phyloP scores from a whole-genome alignment of 2,888 invertebrate species.

The Zygaena filipendulae region DNA sequence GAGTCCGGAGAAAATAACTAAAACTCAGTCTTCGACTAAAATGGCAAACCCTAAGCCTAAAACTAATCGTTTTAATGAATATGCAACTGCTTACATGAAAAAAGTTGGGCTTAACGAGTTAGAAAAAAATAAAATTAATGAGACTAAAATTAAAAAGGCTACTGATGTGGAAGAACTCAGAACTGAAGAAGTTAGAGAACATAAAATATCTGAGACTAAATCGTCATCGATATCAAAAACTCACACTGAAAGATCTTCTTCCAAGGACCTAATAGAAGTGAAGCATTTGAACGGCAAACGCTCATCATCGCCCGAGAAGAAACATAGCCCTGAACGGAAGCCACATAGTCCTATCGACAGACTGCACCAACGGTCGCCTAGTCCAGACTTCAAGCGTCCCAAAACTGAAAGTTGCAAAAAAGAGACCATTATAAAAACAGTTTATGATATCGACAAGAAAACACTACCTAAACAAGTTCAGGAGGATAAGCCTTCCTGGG shows the following conservation, averaged over 20 bases:
- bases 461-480: slow-evolving; percentile 34
- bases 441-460: slow-evolving; percentile 38
- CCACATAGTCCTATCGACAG: slow-evolving; percentile 17
- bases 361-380: slow-evolving; percentile 34
- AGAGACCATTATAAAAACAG: slow-evolving; percentile 41
- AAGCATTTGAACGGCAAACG: slow-evolving; percentile 37
- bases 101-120: slow-evolving; percentile 48
- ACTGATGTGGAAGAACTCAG: slow-evolving; percentile 13
- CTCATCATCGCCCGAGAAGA: slow-evolving; percentile 40
- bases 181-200: slow-evolving; percentile 18
- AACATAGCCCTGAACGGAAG: slow-evolving; percentile 24
- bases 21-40: slow-evolving; percentile 46
- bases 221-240: slow-evolving; percentile 23
- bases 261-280: slow-evolving; percentile 39
- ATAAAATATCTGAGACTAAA: slow-evolving; percentile 24
- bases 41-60: slow-evolving; percentile 35
- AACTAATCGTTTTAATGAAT: slow-evolving; percentile 51
- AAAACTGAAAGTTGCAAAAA: slow-evolving; percentile 31
- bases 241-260: slow-evolving; percentile 34
- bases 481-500: slow-evolving; percentile 72
- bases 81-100: slow-evolving; percentile 60
- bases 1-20: slow-evolving; percentile 49
- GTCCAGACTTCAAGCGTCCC: slow-evolving; percentile 35
- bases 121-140: slow-evolving; percentile 33
- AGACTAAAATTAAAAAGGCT: slow-evolving; percentile 22